Evolutionary conservation across 1,140 invertebrate species (phyloP), one percentile per base, ranked within the genome.

Genomic region (Bilobella aurantiaca): DNA sequence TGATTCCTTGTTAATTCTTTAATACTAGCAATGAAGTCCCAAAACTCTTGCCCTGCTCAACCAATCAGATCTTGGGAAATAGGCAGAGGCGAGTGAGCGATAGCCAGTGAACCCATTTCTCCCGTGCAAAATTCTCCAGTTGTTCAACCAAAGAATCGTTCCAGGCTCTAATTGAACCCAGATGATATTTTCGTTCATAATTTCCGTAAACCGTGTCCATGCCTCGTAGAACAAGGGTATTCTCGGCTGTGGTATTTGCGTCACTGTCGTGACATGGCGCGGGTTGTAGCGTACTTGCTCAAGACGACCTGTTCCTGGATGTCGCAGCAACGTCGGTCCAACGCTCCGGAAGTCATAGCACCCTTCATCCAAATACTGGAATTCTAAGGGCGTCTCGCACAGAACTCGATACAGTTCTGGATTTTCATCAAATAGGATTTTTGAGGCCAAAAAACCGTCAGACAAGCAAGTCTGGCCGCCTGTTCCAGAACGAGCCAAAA

Each of bases 71-170:
- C 73, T 59, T 3, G 69, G 62, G 21, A 86, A 78, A 74, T 86
- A 86, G 32, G 81, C 58, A n/a, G 85, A 85, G 47, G 78, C 76
- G 49, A 87, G 76, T 1, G 79, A 77, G 28, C 85, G 76, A 18
- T 74, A 74, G 3, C 85, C 86, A 1, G 81, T 81, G 75, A 87
- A 89, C 0, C 76, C 80, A 29, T 79, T 79, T 58, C 88, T 78
- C 0, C 87, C 87, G 74, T 90, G 88, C 1, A 89, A 75, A 1
- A 88, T 79, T 56, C 88, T 79, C 81, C 86, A 89, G 76, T 90
- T 90, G 71, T 90, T 87, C 61, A 89, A 82, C 49, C 86, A 81
- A 37, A 89, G 76, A 1, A 89, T 81, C 32, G 77, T 82, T 67
- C 86, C 86, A 34, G 86, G 85, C 25, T 73, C 73, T 14, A 89